These are phyloP conservation scores for Brotogeris chrysoptera DNA, from an alignment of 2,797 vertebrate genomes.

Conservation along the genomic window DNA sequence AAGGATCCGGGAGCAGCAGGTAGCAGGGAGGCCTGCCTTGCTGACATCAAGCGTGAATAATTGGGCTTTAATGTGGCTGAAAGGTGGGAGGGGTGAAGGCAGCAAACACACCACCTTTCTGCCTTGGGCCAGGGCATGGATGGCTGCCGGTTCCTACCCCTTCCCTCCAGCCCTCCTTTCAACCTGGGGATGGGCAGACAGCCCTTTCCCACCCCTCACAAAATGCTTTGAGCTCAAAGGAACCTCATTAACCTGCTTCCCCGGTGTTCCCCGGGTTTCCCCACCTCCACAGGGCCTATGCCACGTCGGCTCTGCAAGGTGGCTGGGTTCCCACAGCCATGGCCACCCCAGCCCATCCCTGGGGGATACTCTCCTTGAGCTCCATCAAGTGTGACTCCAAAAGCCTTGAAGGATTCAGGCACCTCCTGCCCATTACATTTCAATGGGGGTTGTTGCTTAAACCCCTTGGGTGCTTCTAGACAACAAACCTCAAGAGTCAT, in stretches of 20 bases:
- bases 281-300: rapidly evolving
- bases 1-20: slow-evolving; percentile 22
- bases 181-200: neutral
- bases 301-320: rapidly evolving
- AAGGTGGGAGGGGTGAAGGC: slow-evolving; percentile 49
- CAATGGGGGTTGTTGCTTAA: neutral
- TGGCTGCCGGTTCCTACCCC: neutral
- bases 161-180: slow-evolving; percentile 40
- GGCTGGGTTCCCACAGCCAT: rapidly evolving
- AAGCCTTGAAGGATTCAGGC: neutral
- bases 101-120: neutral
- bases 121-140: slow-evolving; percentile 10
- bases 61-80: slow-evolving; percentile 58
- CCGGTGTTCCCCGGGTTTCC: rapidly evolving
- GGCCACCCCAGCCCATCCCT: neutral
- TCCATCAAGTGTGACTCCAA: neutral
- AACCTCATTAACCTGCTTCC: neutral
- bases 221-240: slow-evolving; percentile 13
- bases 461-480: neutral
- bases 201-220: neutral
- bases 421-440: neutral
- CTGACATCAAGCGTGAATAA: slow-evolving; percentile 48
- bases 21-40: neutral
- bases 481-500: neutral
- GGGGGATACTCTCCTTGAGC: neutral